Evolutionary conservation across 2,888 invertebrate species (phyloP), one percentile per base, ranked within the genome.

Genomic region (Cosmorhoe ocellata): DNA sequence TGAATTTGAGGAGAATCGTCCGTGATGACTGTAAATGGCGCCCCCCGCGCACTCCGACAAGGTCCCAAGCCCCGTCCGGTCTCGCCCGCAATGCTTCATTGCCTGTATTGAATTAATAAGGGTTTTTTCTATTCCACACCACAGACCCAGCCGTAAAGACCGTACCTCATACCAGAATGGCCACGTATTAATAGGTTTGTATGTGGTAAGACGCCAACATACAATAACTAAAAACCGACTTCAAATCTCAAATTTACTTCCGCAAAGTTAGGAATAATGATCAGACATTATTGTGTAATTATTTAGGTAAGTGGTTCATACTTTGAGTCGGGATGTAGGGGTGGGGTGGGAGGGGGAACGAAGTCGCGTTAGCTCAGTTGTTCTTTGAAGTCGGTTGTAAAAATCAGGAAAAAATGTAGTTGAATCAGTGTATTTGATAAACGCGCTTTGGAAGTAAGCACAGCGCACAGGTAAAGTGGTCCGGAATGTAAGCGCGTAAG

Each of bases 141-240:
- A 82, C 84, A 84, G 84, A 84, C 76, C 74, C 78, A 71, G 88
- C 86, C 83, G 80, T 79, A 69, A 77, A 75, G 80, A 79, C 79
- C 56, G 24, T 24, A 24, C 76, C 36, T 22, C 71, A 66, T 75
- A 71, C 70, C 69, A 24, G 62, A 67, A 70, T 69, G 72, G 75
- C 77, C 71, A 69, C 74, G 64, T 71, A 66, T 56, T 64, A 53
- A 84, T 89, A 89, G 89, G 89, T 90, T 89, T 89, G 89, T 90
- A 90, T 90, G 89, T 90, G 89, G 89, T 90, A 89, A 89, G 89
- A 87, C 54, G 71, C 88, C 88, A 86, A 83, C 88, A 89, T 89
- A 89, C 89, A 89, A 84, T 63, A 32, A 33, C 56, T 65, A 63
- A 56, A 7, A 57, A 58, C 44, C 47, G 54, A 56, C 56, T 51